Base-by-base conservation (phyloP, 2,888 invertebrate genomes). In the Arrhopalites spinosus region DNA sequence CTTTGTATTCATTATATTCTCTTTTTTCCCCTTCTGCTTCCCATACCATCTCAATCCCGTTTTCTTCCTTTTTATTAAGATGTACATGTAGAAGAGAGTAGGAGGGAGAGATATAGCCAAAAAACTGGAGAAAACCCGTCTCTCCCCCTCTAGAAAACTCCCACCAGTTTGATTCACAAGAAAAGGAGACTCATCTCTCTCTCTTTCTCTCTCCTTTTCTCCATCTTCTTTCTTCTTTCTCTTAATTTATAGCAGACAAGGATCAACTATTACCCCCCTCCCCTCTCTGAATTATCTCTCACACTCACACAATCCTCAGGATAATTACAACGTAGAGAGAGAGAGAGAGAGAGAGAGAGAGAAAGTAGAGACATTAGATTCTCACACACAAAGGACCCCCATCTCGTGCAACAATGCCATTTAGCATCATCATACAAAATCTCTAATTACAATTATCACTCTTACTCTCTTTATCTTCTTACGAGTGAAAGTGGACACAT, bases 1-100 rank as follows among this genome's bases (percentile, higher is more conserved):
- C 73, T 73, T 73, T 73, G 73, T 73, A 73, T 73, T 73, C 73
- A 73, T 73, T 73, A 73, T 73, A 63, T 63, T 68, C 67, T 29
- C 36, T 36, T 68, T 30, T 36, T 20, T 64, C 36, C 36, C 43
- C 36, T 43, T 64, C 64, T 64, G 17, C 64, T 36, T 43, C n/a
- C 20, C 30, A 3, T 11, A n/a, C 64, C 29, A 2, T 3, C 36
- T 64, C 64, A 23, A 36, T 36, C 36, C 36, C 36, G 11, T 36
- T 36, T 36, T 11, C 36, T 36, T 11, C 36, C 36, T 36, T n/a
- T n/a, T n/a, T n/a, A n/a, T n/a, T n/a, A n/a, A n/a, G n/a, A n/a
- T n/a, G n/a, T n/a, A n/a, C n/a, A n/a, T n/a, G n/a, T n/a, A n/a
- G n/a, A n/a, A n/a, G n/a, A n/a, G n/a, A n/a, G n/a, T n/a, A n/a